phyloP scores from a whole-genome alignment of 2,797 vertebrate species.

The Enteromius thamalakanensis region DNA sequence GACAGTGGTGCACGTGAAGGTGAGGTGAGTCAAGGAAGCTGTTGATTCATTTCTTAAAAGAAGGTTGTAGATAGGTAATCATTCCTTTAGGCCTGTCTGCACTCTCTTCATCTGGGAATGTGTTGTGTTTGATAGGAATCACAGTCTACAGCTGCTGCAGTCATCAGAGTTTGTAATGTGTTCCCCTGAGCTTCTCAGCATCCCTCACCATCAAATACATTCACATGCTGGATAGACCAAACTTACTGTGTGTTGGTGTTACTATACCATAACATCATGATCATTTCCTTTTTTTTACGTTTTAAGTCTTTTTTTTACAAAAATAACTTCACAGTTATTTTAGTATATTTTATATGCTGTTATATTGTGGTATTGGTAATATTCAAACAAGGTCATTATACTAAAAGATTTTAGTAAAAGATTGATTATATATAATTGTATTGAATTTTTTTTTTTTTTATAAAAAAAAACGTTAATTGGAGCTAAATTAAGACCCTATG shows the following conservation, averaged over 20 bases:
- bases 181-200: slow-evolving; percentile 57
- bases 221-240: background rate
- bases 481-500: no score
- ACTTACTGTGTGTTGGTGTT: background rate
- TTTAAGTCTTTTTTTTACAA: no score
- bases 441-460: no score
- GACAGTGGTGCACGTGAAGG: slow-evolving; percentile 36
- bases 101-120: slow-evolving; percentile 63
- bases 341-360: no score
- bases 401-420: background rate
- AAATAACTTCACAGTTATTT: background rate
- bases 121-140: slow-evolving; percentile 69
- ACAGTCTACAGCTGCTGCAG: slow-evolving; percentile 75
- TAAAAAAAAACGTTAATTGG: no score
- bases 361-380: background rate
- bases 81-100: slow-evolving; percentile 61
- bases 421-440: background rate
- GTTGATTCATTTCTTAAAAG: slow-evolving; percentile 62
- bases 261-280: background rate
- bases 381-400: background rate
- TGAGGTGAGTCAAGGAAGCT: slow-evolving; percentile 38
- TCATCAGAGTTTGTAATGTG: slow-evolving; percentile 68
- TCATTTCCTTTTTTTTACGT: background rate
- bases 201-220: slow-evolving; percentile 58
- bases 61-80: slow-evolving; percentile 62